Percentiles rank a stretch among this genome's conserved stretches.
phyloP scores from a whole-genome alignment of 2,888 invertebrate species.

The Trichopria drosophilae region DNA sequence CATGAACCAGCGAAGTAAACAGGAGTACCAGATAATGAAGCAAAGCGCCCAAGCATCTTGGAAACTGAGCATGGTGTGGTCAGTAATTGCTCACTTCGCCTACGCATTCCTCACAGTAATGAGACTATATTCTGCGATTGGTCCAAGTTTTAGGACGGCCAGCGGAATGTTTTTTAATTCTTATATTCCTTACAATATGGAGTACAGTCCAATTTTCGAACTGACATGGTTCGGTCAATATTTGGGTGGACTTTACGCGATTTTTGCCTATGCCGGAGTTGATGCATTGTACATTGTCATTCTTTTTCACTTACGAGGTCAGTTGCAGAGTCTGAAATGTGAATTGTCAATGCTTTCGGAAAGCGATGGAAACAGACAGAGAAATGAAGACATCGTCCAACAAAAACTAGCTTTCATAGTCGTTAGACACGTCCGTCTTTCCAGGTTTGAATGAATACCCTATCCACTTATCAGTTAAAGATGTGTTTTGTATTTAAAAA shows the following conservation, averaged over 20 bases:
- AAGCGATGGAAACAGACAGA: conserved; percentile 1
- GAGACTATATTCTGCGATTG: no score
- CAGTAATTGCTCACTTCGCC: no score
- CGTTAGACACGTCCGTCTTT: not conserved
- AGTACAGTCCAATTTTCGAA: conserved; percentile 36
- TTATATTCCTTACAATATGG: conserved; percentile 42
- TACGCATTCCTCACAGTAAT: no score
- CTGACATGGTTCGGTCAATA: conserved; percentile 44
- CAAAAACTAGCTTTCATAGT: not conserved
- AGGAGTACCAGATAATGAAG: no score
- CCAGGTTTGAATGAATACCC: no score
- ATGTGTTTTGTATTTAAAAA: no score
- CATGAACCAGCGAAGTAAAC: no score
- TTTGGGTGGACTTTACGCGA: conserved; percentile 32
- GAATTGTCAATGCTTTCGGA: no score
- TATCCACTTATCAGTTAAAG: no score
- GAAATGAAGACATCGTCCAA: not conserved
- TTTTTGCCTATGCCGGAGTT: conserved; percentile 40
- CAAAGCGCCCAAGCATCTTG: no score
- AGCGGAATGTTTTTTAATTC: conserved; percentile 29
- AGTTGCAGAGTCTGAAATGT: conserved; percentile 36
- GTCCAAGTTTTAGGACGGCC: no score
- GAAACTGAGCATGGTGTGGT: no score
- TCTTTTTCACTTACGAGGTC: conserved; percentile 45
- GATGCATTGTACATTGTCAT: conserved; percentile 41